phyloP scores from a whole-genome alignment of 2,797 vertebrate species.

The Acropternis orthonyx region DNA sequence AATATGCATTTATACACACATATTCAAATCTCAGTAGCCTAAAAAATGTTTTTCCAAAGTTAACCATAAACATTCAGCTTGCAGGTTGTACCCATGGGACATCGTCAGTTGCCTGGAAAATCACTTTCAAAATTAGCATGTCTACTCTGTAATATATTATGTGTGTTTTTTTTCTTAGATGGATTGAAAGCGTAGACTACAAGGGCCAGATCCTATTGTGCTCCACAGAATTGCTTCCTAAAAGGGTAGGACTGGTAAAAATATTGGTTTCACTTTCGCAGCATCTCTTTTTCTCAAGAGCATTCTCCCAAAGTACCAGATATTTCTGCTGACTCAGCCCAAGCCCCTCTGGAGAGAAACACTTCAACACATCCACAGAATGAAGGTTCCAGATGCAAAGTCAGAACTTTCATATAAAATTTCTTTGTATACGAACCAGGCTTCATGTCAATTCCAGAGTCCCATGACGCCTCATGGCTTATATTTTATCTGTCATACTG shows the following conservation, averaged over 20 bases:
- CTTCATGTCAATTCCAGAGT: not conserved
- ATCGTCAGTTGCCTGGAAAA: conserved; percentile 12
- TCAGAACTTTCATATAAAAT: not conserved
- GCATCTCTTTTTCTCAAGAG: not conserved
- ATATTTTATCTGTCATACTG: not conserved
- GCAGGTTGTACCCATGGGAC: not conserved
- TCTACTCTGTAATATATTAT: not conserved
- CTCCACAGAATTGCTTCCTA: not conserved
- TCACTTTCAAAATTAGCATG: conserved; percentile 30
- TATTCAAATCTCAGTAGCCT: not conserved
- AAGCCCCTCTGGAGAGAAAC: not conserved
- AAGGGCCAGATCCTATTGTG: not conserved
- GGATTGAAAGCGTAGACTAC: not conserved
- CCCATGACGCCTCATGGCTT: not conserved
- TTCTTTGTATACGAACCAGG: not conserved
- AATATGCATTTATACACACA: not conserved
- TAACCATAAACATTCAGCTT: not conserved
- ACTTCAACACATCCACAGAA: not conserved
- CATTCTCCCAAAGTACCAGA: not conserved
- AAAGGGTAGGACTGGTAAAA: not conserved
- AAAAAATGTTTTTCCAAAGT: not conserved
- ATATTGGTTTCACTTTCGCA: not conserved
- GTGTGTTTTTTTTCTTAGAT: not conserved
- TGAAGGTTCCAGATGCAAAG: not conserved
- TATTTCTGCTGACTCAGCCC: not conserved